Evolutionary conservation across 2,113 vertebrate species (phyloP).

Genomic region (Acanthochromis polyacanthus): DNA sequence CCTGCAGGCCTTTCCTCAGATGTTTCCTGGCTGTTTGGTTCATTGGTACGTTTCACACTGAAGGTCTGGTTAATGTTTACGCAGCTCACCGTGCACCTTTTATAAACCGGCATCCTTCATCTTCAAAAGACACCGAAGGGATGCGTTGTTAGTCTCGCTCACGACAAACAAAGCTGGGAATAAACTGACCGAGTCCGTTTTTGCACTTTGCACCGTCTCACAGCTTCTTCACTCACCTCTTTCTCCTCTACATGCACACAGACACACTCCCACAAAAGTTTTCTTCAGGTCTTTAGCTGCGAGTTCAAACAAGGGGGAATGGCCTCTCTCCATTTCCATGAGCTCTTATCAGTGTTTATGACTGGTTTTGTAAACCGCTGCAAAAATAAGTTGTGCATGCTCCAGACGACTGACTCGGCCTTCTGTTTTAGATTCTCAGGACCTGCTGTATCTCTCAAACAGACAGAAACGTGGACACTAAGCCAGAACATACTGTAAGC

Average conservation of each 20-base stretch:
- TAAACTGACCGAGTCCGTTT: slow-evolving; percentile 56
- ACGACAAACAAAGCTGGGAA: slow-evolving; percentile 81
- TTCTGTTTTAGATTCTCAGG: slow-evolving; percentile 56
- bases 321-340: slow-evolving; percentile 48
- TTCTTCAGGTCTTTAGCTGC: slow-evolving; percentile 37
- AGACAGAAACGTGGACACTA: slow-evolving; percentile 50
- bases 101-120: slow-evolving; percentile 86
- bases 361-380: slow-evolving; percentile 75
- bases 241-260: background rate
- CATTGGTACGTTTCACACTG: slow-evolving; percentile 34
- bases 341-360: slow-evolving; percentile 80
- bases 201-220: slow-evolving; percentile 73
- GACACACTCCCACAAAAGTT: background rate
- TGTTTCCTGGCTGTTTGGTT: slow-evolving; percentile 22
- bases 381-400: slow-evolving; percentile 56
- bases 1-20: background rate
- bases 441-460: slow-evolving; percentile 58
- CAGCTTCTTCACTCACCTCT: slow-evolving; percentile 3
- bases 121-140: slow-evolving; percentile 85
- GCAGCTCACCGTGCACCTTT: slow-evolving; percentile 77
- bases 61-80: slow-evolving; percentile 89
- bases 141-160: slow-evolving; percentile 29
- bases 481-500: slow-evolving; percentile 59
- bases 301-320: slow-evolving; percentile 55
- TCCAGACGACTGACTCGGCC: slow-evolving; percentile 43